phyloP scores from a whole-genome alignment of 2,113 vertebrate species.

The Zosterops borbonicus region DNA sequence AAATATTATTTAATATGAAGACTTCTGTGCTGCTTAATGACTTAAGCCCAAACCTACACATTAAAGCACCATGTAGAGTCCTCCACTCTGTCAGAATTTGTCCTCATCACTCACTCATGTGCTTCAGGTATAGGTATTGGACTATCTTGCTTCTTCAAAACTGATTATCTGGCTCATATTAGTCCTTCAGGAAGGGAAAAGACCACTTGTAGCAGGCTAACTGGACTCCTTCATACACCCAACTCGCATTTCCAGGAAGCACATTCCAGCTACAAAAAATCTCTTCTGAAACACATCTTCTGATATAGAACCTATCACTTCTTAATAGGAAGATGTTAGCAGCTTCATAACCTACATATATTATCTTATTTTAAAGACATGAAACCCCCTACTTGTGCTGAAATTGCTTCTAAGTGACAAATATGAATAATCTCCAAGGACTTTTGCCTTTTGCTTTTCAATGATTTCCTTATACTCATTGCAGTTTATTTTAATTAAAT shows the following conservation, averaged over 20 bases:
- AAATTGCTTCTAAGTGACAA: conserved; percentile 19
- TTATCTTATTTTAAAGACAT: neutral
- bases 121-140: neutral
- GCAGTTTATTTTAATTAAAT: conserved; percentile 46
- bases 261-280: neutral
- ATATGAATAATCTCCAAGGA: neutral
- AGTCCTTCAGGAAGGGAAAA: neutral
- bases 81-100: neutral
- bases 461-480: neutral
- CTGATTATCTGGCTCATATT: neutral
- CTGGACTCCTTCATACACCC: neutral
- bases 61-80: neutral
- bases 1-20: neutral
- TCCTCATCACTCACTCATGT: neutral
- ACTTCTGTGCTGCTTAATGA: neutral
- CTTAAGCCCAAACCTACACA: neutral
- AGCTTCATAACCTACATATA: neutral
- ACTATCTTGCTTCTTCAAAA: neutral
- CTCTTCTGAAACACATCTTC: neutral
- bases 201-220: neutral
- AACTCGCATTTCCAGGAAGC: neutral
- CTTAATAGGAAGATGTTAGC: neutral
- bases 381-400: neutral
- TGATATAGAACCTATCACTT: neutral
- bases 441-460: neutral